Conservation (phyloP, 1,140 invertebrate genomes). For the Dermatophagoides farinae region DNA sequence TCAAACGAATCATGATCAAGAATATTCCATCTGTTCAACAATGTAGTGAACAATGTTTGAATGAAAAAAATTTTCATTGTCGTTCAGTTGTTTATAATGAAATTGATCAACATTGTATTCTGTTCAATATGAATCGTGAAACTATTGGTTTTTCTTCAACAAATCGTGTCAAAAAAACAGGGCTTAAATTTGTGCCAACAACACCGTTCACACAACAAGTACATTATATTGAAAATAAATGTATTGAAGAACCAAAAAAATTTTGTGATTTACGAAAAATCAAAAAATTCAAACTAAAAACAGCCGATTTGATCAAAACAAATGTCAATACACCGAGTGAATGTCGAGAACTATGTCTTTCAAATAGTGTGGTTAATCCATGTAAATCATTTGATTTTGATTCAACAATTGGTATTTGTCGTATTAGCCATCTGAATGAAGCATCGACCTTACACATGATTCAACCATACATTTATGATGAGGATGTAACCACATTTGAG, state of each 20-base stretch:
- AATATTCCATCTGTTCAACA: slow-evolving; percentile 41
- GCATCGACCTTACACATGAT: slow-evolving; percentile 60
- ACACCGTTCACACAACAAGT: slow-evolving; percentile 7
- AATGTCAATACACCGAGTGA: slow-evolving; percentile 63
- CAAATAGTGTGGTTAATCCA: slow-evolving; percentile 60
- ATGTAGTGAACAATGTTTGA: slow-evolving; percentile 64
- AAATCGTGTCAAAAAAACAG: not conserved
- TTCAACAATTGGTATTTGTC: slow-evolving; percentile 71
- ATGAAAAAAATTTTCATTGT: slow-evolving; percentile 67
- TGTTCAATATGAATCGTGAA: slow-evolving; percentile 65
- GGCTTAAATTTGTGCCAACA: slow-evolving; percentile 9
- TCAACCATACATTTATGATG: slow-evolving; percentile 69
- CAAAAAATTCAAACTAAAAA: slow-evolving; percentile 64
- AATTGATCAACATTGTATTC: slow-evolving; percentile 53
- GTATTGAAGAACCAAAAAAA: slow-evolving; percentile 25
- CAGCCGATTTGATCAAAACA: slow-evolving; percentile 67
- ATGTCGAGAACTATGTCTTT: slow-evolving; percentile 58
- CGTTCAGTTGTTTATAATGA: slow-evolving; percentile 74
- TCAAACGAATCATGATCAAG: slow-evolving; percentile 25
- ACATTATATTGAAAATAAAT: slow-evolving; percentile 31
- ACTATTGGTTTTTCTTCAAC: slow-evolving; percentile 23
- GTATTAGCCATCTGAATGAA: slow-evolving; percentile 67
- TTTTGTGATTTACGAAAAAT: slow-evolving; percentile 78
- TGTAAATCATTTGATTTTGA: slow-evolving; percentile 70
- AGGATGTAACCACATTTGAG: slow-evolving; percentile 63